These are phyloP conservation scores for Galemys pyrenaicus DNA, from an alignment of 2,113 vertebrate genomes.

Conservation along the genomic window DNA sequence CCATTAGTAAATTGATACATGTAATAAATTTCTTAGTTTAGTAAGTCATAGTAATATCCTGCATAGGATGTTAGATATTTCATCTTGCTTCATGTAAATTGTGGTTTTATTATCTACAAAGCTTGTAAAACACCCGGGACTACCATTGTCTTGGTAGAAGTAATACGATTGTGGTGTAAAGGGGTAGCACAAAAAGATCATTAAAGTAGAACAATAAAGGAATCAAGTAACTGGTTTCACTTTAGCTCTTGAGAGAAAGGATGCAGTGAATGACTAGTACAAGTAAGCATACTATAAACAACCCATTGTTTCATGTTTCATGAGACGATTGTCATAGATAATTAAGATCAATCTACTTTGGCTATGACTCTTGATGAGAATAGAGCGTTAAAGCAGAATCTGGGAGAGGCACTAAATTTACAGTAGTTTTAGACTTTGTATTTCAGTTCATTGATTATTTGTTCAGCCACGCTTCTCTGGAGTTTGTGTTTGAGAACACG, in stretches of 20 bases:
- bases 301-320: background rate
- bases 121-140: background rate
- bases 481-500: background rate
- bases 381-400: background rate
- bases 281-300: slow-evolving; percentile 11
- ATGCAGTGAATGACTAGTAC: background rate
- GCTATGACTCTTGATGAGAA: slow-evolving; percentile 34
- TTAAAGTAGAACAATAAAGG: slow-evolving; percentile 1
- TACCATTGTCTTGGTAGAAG: background rate
- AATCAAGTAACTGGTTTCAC: background rate
- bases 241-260: slow-evolving; percentile 9
- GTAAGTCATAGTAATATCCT: background rate
- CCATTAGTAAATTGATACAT: slow-evolving; percentile 32
- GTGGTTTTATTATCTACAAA: slow-evolving; percentile 37
- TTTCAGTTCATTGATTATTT: background rate
- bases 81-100: slow-evolving; percentile 25
- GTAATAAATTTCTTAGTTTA: background rate
- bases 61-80: slow-evolving; percentile 7
- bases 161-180: background rate
- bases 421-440: background rate
- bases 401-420: background rate
- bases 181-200: background rate
- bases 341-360: slow-evolving; percentile 17
- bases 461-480: slow-evolving; percentile 19
- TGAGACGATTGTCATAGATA: background rate